phyloP scores from a whole-genome alignment of 1,140 invertebrate species.

The Hetaerina americana region DNA sequence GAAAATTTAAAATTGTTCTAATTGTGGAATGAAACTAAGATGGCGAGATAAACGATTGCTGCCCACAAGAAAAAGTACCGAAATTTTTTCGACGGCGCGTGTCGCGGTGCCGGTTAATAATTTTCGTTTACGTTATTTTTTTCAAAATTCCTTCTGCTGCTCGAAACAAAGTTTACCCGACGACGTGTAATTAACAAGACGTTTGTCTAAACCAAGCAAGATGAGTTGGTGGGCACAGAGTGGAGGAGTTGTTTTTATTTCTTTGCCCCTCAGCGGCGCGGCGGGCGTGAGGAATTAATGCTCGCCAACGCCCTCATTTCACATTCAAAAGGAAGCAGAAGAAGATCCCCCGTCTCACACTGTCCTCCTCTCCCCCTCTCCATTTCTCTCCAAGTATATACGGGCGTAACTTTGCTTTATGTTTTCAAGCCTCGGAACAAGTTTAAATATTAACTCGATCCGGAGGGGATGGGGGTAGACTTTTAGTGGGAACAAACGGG shows the following conservation, averaged over 20 bases:
- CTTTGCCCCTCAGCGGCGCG: neutral
- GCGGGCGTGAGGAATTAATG: neutral
- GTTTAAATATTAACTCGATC: neutral
- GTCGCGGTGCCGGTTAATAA: neutral
- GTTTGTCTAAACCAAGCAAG: no score
- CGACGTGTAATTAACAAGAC: neutral
- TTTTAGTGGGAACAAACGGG: no score
- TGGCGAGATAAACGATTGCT: neutral
- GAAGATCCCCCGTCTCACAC: no score
- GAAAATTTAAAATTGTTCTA: no score
- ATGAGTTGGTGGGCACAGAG: neutral
- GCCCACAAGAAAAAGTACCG: neutral
- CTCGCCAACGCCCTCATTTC: neutral
- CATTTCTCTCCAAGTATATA: neutral
- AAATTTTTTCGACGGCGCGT: no score
- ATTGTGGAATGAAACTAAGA: neutral
- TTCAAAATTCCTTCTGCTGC: no score
- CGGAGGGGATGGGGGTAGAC: neutral
- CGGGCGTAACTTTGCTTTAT: neutral
- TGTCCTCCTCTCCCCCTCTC: no score
- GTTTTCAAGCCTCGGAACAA: neutral
- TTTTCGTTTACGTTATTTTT: no score
- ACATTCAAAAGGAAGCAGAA: neutral
- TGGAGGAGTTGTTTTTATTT: no score
- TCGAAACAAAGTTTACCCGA: neutral